Percentiles rank a stretch among this genome's conserved stretches.
phyloP scores from a whole-genome alignment of 2,888 invertebrate genomes.

The Netelia virgata region DNA sequence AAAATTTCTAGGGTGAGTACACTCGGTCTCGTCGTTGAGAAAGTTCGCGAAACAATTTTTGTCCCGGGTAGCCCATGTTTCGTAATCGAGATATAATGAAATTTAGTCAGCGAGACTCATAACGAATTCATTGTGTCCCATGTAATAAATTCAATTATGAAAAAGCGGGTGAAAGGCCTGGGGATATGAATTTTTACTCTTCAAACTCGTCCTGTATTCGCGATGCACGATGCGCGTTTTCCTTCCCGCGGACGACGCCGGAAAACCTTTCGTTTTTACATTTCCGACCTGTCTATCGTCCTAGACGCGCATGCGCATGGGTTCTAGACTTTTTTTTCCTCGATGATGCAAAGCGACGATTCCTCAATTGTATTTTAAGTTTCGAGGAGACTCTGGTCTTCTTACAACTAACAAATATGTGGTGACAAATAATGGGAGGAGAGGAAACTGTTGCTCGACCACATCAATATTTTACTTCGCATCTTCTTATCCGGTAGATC shows the following conservation, averaged over 20 bases:
- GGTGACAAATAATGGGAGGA: conserved; percentile 1
- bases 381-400: conserved; percentile 19
- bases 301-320: background rate
- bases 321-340: conserved; percentile 6
- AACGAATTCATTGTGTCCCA: background rate
- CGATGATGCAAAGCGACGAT: conserved; percentile 44
- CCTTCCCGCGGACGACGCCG: background rate
- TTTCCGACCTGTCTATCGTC: conserved; percentile 19
- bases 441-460: conserved; percentile 19
- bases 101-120: too few species aligned
- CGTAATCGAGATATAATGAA: background rate
- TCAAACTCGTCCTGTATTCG: background rate
- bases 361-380: conserved; percentile 58
- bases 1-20: conserved; percentile 74
- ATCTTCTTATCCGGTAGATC: conserved; percentile 21
- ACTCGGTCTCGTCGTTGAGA: background rate
- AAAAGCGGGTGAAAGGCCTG: background rate
- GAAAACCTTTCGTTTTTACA: background rate
- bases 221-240: background rate
- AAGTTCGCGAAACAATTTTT: background rate
- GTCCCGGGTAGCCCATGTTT: background rate
- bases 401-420: too few species aligned
- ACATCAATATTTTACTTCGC: conserved; percentile 53
- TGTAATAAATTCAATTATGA: background rate
- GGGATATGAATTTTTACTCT: background rate